These are phyloP conservation scores for Malthinus flaveolus DNA, from an alignment of 2,888 invertebrate genomes.

Conservation along the genomic window DNA sequence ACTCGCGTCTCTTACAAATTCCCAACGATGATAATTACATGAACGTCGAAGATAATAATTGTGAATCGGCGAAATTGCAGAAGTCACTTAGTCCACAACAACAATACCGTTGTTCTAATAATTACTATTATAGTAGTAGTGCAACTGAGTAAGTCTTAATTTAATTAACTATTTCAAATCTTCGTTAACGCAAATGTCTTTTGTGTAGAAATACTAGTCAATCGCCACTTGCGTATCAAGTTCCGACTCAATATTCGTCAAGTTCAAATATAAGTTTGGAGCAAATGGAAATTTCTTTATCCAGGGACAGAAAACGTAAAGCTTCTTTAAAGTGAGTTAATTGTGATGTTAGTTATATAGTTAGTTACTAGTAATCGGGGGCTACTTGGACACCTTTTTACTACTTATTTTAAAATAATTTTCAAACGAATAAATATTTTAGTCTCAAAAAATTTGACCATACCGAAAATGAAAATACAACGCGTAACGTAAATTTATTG, in stretches of 20 bases:
- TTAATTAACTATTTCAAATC: slow-evolving; percentile 8
- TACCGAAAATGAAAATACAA: too few species aligned
- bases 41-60: slow-evolving; percentile 52
- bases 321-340: slow-evolving; percentile 56
- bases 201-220: slow-evolving; percentile 48
- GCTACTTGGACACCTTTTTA: too few species aligned
- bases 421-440: too few species aligned
- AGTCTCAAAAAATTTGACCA: too few species aligned
- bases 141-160: slow-evolving; percentile 49
- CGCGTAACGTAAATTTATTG: too few species aligned
- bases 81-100: slow-evolving; percentile 42
- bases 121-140: slow-evolving; percentile 50
- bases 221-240: slow-evolving; percentile 42
- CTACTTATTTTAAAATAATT: too few species aligned
- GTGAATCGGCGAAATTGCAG: slow-evolving; percentile 43
- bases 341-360: neutral
- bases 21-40: slow-evolving; percentile 53
- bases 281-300: slow-evolving; percentile 44
- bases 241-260: slow-evolving; percentile 36
- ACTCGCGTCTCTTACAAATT: slow-evolving; percentile 52
- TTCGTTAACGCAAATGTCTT: slow-evolving; percentile 11
- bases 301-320: slow-evolving; percentile 55
- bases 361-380: too few species aligned
- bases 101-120: slow-evolving; percentile 47
- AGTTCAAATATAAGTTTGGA: slow-evolving; percentile 45